phyloP scores from a whole-genome alignment of 2,113 vertebrate species.

The Cacatua alba region DNA sequence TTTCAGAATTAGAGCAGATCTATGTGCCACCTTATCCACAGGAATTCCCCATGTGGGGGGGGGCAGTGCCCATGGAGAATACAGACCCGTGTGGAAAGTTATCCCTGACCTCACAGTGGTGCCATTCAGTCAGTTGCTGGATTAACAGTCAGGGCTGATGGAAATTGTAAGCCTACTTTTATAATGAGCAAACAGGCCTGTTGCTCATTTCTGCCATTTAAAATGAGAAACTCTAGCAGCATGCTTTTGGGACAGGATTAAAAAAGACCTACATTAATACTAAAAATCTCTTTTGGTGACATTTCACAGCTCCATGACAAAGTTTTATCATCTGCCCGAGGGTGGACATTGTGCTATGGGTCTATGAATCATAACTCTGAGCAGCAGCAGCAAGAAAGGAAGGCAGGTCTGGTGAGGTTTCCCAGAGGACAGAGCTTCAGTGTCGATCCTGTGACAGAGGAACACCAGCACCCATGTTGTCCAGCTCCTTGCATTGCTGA shows the following conservation, averaged over 20 bases:
- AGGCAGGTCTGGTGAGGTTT: not conserved
- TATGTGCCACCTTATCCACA: not conserved
- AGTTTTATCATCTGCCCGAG: not conserved
- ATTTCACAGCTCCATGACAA: not conserved
- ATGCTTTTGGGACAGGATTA: not conserved
- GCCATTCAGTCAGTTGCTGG: not conserved
- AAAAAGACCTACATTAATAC: not conserved
- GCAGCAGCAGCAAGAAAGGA: not conserved
- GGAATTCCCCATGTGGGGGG: not conserved
- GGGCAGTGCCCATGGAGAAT: not conserved
- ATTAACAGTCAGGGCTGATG: not conserved
- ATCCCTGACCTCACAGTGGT: not conserved
- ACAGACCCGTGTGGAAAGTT: accelerated
- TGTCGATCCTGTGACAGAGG: no score
- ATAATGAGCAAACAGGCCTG: not conserved
- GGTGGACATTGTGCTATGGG: not conserved
- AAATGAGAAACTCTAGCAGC: not conserved
- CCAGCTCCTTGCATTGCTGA: not conserved
- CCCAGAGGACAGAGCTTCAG: not conserved
- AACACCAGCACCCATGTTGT: accelerated
- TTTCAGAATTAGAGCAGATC: not conserved
- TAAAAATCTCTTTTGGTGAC: not conserved
- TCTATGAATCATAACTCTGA: not conserved
- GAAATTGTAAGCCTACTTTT: not conserved
- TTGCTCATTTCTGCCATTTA: not conserved